Percentiles rank a stretch among this genome's conserved stretches.
Conservation (phyloP, 1,140 invertebrate species). For the Drosophila teissieri region DNA sequence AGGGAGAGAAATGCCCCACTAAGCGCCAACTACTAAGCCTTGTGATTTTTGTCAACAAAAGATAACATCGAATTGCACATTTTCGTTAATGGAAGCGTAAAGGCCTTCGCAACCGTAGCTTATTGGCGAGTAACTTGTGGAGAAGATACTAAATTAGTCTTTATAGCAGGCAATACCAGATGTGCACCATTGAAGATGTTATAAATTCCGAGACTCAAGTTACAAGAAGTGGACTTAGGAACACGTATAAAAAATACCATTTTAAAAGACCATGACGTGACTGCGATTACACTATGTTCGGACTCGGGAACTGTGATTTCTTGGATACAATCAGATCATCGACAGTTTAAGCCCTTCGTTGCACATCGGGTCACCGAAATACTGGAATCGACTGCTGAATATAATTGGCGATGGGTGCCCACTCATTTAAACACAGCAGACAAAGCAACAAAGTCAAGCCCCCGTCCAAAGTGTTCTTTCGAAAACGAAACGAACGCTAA, state of each 20-base stretch:
- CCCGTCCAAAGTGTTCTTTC: background rate
- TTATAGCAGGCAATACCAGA: background rate
- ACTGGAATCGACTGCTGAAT: background rate
- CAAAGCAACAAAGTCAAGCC: background rate
- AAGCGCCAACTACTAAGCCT: background rate
- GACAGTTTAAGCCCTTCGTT: too few species aligned
- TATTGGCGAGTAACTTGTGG: background rate
- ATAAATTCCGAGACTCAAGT: background rate
- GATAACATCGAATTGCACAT: background rate
- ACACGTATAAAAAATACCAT: background rate
- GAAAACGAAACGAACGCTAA: too few species aligned
- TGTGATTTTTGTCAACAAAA: background rate
- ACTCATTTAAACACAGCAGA: background rate
- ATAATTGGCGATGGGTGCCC: background rate
- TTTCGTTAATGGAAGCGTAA: background rate
- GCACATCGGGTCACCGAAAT: background rate
- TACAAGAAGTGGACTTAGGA: background rate
- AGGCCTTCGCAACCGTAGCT: background rate
- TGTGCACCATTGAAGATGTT: background rate
- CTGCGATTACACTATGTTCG: background rate
- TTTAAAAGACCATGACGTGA: background rate
- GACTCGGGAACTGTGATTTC: background rate
- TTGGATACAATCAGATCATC: background rate
- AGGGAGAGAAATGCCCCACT: background rate
- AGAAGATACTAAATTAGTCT: background rate